Evolutionary conservation across 2,797 vertebrate species (phyloP), one percentile per base, ranked within the genome.

Genomic region (Vespertilio murinus): DNA sequence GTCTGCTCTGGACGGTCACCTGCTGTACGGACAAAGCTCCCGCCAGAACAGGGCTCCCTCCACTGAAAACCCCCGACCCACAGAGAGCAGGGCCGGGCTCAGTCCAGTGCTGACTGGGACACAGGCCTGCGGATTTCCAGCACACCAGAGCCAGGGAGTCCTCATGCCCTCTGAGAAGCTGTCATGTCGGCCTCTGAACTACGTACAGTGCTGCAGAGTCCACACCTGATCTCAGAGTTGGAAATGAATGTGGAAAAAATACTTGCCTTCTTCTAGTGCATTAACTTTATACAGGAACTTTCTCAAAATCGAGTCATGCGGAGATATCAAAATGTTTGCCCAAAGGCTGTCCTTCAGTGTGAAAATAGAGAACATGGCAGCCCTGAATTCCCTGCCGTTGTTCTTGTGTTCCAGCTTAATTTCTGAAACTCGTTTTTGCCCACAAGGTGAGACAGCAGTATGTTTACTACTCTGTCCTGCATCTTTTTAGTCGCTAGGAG

Each of bases 241-340:
- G 67, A 95, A 93, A 93, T 23, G 25, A 92, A 54, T 33, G 35
- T 18, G 12, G 56, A 86, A 83, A 96, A 96, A 92, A 83, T 23
- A 85, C 18, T 8, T 91, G 56, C 47, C 54, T 90, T 73, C 77
- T 69, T 75, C 30, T 79, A 78, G 49, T 10, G 4, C 59, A 91
- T 42, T 95, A 47, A 94, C 74, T 56, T 91, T 33, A 79, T 84
- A 28, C 40, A 75, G 38, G 65, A 81, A 83, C 91, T 13, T 69
- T 91, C 78, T 82, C 77, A 74, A 93, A 95, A 88, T 56, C 40
- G 12, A 91, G 47, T 78, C 52, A 64, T 11, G 28, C 10, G 23
- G 38, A 92, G 40, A 89, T 59, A 94, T 33, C 70, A 90, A 89
- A 86, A 67, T 11, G 5, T 67, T 69, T 91, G 64, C 52, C 79